Evolutionary conservation across 2,113 vertebrate genomes (phyloP).

Genomic region (Myodes glareolus): DNA sequence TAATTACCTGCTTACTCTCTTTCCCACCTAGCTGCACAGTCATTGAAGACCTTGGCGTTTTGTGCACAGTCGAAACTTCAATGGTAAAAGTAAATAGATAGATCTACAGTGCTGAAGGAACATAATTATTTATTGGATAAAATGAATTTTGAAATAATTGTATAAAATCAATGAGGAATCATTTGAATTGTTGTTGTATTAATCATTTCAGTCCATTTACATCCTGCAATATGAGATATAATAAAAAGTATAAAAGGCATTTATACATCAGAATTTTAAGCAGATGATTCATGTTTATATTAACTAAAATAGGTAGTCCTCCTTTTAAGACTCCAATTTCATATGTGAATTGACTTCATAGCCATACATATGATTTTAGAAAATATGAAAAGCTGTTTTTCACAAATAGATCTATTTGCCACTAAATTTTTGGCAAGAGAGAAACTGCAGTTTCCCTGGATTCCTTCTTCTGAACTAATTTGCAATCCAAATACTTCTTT

Average conservation of each 20-base stretch:
- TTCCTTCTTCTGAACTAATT: constrained; percentile 33
- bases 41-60: neutral
- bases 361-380: constrained; percentile 32
- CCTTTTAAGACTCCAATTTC: constrained; percentile 27
- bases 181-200: neutral
- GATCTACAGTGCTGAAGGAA: neutral
- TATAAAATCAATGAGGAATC: constrained; percentile 7
- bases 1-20: neutral
- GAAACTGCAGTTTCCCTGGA: constrained; percentile 45
- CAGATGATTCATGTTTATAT: neutral
- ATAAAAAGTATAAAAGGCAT: neutral
- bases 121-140: neutral
- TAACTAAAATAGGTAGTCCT: neutral
- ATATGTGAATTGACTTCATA: neutral
- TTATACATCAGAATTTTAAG: neutral
- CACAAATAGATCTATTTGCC: constrained; percentile 47
- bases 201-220: constrained; percentile 9
- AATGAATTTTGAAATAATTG: constrained; percentile 23
- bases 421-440: constrained; percentile 49
- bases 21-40: neutral
- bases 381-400: constrained; percentile 39
- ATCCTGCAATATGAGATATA: neutral
- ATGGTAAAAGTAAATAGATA: neutral
- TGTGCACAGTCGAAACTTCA: neutral
- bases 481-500: constrained; percentile 31